Conservation (phyloP, 2,888 invertebrate species). For the Allygus modestus region DNA sequence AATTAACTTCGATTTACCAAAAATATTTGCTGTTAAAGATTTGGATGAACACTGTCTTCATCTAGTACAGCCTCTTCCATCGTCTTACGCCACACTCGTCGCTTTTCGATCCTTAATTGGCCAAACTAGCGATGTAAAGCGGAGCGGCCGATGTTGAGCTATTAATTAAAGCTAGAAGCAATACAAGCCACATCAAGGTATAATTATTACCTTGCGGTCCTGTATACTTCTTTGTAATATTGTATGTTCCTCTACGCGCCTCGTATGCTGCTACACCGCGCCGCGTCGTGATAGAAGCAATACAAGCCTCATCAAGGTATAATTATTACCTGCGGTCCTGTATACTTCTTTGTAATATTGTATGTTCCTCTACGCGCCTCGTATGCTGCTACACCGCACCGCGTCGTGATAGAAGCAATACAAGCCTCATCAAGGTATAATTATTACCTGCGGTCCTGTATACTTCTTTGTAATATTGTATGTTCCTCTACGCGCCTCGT, state of each 20-base stretch:
- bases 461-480: constrained; percentile 24
- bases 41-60: no score
- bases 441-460: constrained; percentile 4
- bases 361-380: constrained; percentile 10
- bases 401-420: constrained; percentile 10
- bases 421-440: constrained; percentile 30
- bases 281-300: neutral
- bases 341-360: constrained; percentile 20
- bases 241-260: constrained; percentile 12
- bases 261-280: neutral
- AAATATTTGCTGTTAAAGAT: no score
- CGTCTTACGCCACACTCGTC: neutral
- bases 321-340: constrained; percentile 9
- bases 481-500: constrained; percentile 7
- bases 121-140: neutral
- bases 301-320: constrained; percentile 28
- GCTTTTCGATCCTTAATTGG: neutral
- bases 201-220: constrained; percentile 18
- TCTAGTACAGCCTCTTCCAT: no score
- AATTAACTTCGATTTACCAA: no score
- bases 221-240: constrained; percentile 15
- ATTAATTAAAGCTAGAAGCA: constrained; percentile 27
- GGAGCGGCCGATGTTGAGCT: neutral
- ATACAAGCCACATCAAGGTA: constrained; percentile 30
- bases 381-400: neutral